Percentiles rank a stretch among this genome's conserved stretches.
Conservation (phyloP, 1,140 invertebrate genomes). For the Uloborus diversus region DNA sequence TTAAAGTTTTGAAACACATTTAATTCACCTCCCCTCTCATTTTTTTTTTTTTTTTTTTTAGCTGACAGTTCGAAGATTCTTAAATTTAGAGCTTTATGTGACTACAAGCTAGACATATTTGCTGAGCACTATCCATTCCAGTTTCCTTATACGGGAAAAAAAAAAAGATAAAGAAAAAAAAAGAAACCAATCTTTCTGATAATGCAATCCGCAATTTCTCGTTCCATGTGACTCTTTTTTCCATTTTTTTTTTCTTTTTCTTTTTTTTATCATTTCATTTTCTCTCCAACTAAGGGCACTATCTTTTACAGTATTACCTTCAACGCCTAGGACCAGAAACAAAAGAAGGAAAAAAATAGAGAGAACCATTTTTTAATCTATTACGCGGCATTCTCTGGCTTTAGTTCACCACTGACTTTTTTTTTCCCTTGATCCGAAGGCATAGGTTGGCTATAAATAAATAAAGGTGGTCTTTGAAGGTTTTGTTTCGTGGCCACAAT, state of each 20-base stretch:
- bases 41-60: too few relatives aligned
- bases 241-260: not conserved
- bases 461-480: constrained; percentile 47
- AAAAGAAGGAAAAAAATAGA: not conserved
- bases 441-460: constrained; percentile 24
- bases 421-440: not conserved
- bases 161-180: too few relatives aligned
- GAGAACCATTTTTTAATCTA: constrained; percentile 42
- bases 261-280: not conserved
- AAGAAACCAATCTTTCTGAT: too few relatives aligned
- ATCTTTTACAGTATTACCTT: constrained; percentile 23
- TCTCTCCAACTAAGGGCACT: not conserved
- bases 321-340: not conserved
- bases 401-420: constrained; percentile 9
- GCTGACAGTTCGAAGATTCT: too few relatives aligned
- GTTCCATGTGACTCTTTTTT: too few relatives aligned
- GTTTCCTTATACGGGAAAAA: too few relatives aligned
- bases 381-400: constrained; percentile 25
- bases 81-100: too few relatives aligned
- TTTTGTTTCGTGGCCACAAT: constrained; percentile 37
- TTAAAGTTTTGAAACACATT: too few relatives aligned
- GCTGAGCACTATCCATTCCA: too few relatives aligned
- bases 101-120: too few relatives aligned
- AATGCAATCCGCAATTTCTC: too few relatives aligned
- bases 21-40: too few relatives aligned